These are phyloP conservation scores for Acipenser oxyrinchus DNA, from an alignment of 2,797 vertebrate genomes.

Conservation along the genomic window DNA sequence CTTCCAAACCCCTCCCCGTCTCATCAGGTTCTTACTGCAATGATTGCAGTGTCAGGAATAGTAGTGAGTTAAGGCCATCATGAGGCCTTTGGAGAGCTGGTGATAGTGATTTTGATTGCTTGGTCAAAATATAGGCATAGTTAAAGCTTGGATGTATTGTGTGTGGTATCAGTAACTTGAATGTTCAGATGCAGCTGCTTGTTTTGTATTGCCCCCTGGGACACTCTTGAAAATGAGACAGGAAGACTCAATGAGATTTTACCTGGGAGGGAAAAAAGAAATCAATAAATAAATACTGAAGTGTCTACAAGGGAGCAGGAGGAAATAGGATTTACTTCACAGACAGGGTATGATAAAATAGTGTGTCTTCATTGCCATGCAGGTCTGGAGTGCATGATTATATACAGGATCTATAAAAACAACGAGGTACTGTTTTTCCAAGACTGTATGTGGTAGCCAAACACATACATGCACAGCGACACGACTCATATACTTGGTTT, in stretches of 20 bases:
- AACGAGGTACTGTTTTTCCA: slow-evolving; percentile 13
- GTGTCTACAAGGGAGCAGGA: slow-evolving; percentile 25
- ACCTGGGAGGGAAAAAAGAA: slow-evolving; percentile 48
- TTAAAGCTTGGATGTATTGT: slow-evolving; percentile 30
- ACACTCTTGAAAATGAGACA: slow-evolving; percentile 43
- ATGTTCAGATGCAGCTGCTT: slow-evolving; percentile 27
- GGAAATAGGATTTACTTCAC: slow-evolving; percentile 39
- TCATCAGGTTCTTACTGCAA: too few relatives aligned
- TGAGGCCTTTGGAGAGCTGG: slow-evolving; percentile 13
- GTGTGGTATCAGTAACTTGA: slow-evolving; percentile 29
- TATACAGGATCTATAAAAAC: slow-evolving; percentile 31
- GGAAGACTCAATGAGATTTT: slow-evolving; percentile 36
- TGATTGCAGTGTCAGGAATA: too few relatives aligned
- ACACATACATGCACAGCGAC: too few relatives aligned
- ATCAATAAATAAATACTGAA: slow-evolving; percentile 51
- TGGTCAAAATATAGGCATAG: slow-evolving; percentile 29
- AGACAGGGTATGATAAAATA: slow-evolving; percentile 43
- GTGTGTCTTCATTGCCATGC: slow-evolving; percentile 36
- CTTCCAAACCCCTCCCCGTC: too few relatives aligned
- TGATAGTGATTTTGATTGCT: slow-evolving; percentile 32
- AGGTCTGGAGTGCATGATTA: slow-evolving; percentile 31
- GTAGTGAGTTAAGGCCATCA: slow-evolving; percentile 15
- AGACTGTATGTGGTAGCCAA: too few relatives aligned
- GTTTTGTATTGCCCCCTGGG: slow-evolving; percentile 28
- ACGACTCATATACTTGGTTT: too few relatives aligned